phyloP scores from a whole-genome alignment of 2,888 invertebrate species.

The Eristalis pertinax region DNA sequence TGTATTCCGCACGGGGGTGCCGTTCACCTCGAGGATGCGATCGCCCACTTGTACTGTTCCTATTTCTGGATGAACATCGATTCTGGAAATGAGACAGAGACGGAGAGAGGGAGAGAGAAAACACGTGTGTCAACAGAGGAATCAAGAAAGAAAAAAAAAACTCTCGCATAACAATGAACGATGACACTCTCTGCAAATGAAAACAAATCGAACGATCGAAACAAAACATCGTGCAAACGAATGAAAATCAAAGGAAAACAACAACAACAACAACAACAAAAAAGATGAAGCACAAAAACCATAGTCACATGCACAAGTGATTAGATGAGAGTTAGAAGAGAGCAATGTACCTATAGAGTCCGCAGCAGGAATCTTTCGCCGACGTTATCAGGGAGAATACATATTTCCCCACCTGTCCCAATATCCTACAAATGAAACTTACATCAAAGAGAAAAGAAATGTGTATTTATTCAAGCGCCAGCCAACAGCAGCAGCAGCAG shows the following conservation, averaged over 20 bases:
- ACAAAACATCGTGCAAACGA: constrained; percentile 44
- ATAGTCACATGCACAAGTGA: constrained; percentile 45
- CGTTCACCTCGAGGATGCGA: constrained; percentile 95
- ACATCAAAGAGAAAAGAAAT: constrained; percentile 62
- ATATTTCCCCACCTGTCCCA: constrained; percentile 86
- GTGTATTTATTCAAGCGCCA: constrained; percentile 48
- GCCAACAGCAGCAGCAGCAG: not conserved
- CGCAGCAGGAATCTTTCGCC: constrained; percentile 87
- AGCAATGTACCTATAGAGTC: constrained; percentile 85
- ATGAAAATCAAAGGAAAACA: constrained; percentile 10
- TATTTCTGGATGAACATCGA: constrained; percentile 90
- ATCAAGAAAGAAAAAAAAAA: not conserved
- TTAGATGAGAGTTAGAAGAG: constrained; percentile 70
- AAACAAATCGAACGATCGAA: constrained; percentile 21
- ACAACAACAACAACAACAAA: constrained; percentile 55
- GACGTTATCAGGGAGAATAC: constrained; percentile 87
- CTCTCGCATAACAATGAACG: not conserved
- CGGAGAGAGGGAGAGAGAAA: not conserved
- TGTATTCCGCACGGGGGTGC: constrained; percentile 91
- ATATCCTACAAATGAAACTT: constrained; percentile 83
- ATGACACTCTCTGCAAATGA: not conserved
- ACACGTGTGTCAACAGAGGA: no score
- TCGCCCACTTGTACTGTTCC: constrained; percentile 96
- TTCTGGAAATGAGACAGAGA: constrained; percentile 82
- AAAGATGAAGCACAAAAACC: no score